Evolutionary conservation across 2,888 invertebrate species (phyloP), one percentile per base, ranked within the genome.

Genomic region (Myopa tessellatipennis): DNA sequence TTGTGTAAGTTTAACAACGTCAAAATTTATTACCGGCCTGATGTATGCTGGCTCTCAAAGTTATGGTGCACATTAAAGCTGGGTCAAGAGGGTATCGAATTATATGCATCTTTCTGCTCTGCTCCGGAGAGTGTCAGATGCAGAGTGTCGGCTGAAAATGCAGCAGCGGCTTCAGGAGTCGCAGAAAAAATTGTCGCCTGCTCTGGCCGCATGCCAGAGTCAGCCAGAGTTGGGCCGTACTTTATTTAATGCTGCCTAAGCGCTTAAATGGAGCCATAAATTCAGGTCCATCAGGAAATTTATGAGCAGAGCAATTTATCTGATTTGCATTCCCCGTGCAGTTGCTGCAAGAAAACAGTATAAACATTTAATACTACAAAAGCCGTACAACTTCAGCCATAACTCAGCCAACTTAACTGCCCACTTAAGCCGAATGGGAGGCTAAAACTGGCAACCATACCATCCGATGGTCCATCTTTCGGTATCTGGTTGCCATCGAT

Each of bases 51-150:
- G 71, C 58, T 58, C n/a, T 36, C 45, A 45, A 65, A 74, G 63
- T 74, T 63, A 74, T 63, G 52, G 74, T 36, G 65, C 36, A 50
- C 74, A 74, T 74, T 74, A 74, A 74, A 74, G 63, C 36, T 65
- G 55, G 74, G 74, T 74, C 74, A 74, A 65, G 52, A 65, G 74
- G 74, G 50, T 74, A 74, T 74, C 74, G 50, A 63, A 50, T 63
- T 65, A 36, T 65, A 74, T 26, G 74, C 65, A 74, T 58, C 65
- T 60, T 16, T 50, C 14, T 18, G 18, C 55, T 70, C 18, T 38
- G 38, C 18, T 70, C 8, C 6, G 18, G 55, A 10, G 55, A 16
- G 55, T 16, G 55, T 16, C 16, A 6, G 55, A 55, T 4, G 55
- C 4, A 55, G 55, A 55, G 55, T 5, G 55, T 4, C 4, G n/a